A percentile compares a stretch with the other conserved stretches of the same genome.
phyloP scores from a whole-genome alignment of 2,888 invertebrate genomes.

The Eupithecia inturbata region DNA sequence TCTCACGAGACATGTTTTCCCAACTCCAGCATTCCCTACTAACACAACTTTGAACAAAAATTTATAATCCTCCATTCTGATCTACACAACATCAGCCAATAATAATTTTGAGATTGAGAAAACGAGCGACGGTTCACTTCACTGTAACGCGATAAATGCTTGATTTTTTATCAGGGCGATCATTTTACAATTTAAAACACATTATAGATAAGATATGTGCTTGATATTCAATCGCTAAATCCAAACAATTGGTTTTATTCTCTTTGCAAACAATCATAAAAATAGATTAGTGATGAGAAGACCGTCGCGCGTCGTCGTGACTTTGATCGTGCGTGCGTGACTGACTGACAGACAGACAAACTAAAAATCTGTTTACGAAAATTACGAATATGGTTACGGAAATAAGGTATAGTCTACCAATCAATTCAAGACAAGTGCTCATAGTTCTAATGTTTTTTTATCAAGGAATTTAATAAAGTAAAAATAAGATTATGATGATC shows the following conservation, averaged over 20 bases:
- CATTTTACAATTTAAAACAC: conserved; percentile 64
- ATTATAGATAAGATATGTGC: conserved; percentile 67
- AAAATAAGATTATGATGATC: too few species aligned
- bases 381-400: too few species aligned
- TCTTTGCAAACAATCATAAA: conserved; percentile 52
- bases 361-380: too few species aligned
- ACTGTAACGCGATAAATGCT: conserved; percentile 63
- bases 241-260: too few species aligned
- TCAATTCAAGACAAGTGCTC: too few species aligned
- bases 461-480: too few species aligned
- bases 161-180: conserved; percentile 60
- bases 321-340: too few species aligned
- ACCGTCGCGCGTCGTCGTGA: too few species aligned
- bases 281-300: conserved; percentile 26
- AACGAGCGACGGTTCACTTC: too few species aligned
- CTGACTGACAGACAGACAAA: too few species aligned
- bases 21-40: conserved; percentile 99
- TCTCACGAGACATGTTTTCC: conserved; percentile 98
- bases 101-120: conserved; percentile 58
- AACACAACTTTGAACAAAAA: conserved; percentile 99
- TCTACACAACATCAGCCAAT: conserved; percentile 68
- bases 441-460: too few species aligned
- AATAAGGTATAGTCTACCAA: too few species aligned
- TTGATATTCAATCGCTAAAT: conserved; percentile 32
- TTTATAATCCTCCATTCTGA: conserved; percentile 98